Evolutionary conservation across 2,113 vertebrate species (phyloP).

Genomic region (Cebidichthys violaceus): DNA sequence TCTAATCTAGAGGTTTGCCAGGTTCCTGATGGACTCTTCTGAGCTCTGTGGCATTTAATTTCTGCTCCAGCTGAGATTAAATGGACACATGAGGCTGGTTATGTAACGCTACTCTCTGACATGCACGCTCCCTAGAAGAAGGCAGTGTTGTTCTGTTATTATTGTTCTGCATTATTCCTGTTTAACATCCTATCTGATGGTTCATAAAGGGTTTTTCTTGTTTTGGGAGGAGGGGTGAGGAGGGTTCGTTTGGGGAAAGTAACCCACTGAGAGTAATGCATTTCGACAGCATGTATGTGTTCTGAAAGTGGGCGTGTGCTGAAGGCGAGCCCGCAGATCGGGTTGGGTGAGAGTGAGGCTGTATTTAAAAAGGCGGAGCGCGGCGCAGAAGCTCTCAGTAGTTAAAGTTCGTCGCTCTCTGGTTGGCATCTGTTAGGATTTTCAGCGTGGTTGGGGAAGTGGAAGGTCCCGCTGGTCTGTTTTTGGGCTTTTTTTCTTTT

Average conservation of each 20-base stretch:
- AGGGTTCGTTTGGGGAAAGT: slow-evolving; percentile 35
- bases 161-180: background rate
- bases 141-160: background rate
- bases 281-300: slow-evolving; percentile 72
- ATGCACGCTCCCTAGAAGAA: background rate
- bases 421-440: slow-evolving; percentile 44
- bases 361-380: slow-evolving; percentile 80
- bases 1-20: background rate
- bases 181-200: slow-evolving; percentile 28
- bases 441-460: slow-evolving; percentile 28
- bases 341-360: slow-evolving; percentile 71
- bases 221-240: slow-evolving; percentile 43
- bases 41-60: slow-evolving; percentile 10
- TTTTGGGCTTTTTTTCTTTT: slow-evolving; percentile 1
- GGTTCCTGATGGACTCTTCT: background rate
- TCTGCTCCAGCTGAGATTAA: slow-evolving; percentile 29
- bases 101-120: slow-evolving; percentile 39
- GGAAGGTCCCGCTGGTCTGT: slow-evolving; percentile 7
- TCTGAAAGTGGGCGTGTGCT: slow-evolving; percentile 61
- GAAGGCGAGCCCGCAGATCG: slow-evolving; percentile 57
- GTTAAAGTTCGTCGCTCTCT: slow-evolving; percentile 44
- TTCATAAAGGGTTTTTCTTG: slow-evolving; percentile 25
- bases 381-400: slow-evolving; percentile 38
- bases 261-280: slow-evolving; percentile 73
- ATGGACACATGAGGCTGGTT: slow-evolving; percentile 18